Evolutionary conservation across 2,797 vertebrate genomes (phyloP), one percentile per base, ranked within the genome.

Genomic region (Halcyon chelicuti): DNA sequence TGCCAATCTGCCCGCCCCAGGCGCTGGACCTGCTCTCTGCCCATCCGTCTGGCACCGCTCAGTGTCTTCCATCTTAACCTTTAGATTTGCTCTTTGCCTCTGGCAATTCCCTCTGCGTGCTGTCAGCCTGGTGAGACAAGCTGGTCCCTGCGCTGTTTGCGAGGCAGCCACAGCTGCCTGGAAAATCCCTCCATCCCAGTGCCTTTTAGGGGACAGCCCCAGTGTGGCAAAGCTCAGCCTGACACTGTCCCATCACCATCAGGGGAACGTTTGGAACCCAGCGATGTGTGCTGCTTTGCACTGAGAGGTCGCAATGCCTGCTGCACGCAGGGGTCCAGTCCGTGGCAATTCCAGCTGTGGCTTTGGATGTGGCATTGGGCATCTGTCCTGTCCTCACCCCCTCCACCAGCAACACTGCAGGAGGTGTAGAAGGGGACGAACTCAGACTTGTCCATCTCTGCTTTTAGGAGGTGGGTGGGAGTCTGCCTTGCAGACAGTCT

Each of bases 121-220:
- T 40, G 46, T 52, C 78, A 90, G 63, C 42, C 54, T 25, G 58
- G 9, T 55, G 74, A 79, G 51, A 22, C 2, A 8, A 62, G 14
- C 0, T 0, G 33, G 15, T 63, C 54, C 67, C 9, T 2, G 1
- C 0, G 0, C 39, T 35, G 12, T 29, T 47, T n/a, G 47, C 37
- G 12, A 47, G 12, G 39, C 42, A 62, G 42, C 17, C 0, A 2
- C 10, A 21, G 49, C 62, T 78, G 40, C 35, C 49, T 47, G 46
- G 67, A 42, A 26, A 40, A 20, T 29, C 42, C 42, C 12, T 71
- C 37, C 33, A 12, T 12, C n/a, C 19, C 31, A 12, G 37, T 3
- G 11, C 46, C 12, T 14, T 25, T 2, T 23, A 16, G 19, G 29
- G 9, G 7, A 26, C 81, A 87, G n/a, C 39, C 13, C 35, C 15